Evolutionary conservation across 2,797 vertebrate genomes (phyloP).

Genomic region (Sylvilagus floridanus): DNA sequence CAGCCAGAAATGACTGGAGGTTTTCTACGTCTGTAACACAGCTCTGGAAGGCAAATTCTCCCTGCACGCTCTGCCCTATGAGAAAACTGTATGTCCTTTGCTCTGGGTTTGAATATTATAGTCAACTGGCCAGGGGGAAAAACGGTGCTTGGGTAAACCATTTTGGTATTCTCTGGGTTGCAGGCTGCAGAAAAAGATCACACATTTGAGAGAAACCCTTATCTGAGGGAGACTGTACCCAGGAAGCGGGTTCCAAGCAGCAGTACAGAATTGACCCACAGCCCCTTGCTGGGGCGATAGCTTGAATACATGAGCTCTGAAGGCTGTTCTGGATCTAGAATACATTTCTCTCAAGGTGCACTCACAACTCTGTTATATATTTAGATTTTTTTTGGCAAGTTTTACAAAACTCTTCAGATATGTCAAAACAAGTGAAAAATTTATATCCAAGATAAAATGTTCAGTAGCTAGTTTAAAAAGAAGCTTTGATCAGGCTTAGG

Average conservation of each 20-base stretch:
- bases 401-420: slow-evolving; percentile 75
- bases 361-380: slow-evolving; percentile 77
- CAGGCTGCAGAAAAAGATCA: slow-evolving; percentile 7
- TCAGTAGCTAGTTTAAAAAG: slow-evolving; percentile 74
- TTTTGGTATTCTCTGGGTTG: background rate
- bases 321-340: slow-evolving; percentile 48
- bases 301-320: background rate
- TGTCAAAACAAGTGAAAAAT: slow-evolving; percentile 79
- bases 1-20: background rate
- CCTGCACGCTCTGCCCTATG: background rate
- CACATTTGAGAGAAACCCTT: slow-evolving; percentile 18
- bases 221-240: background rate
- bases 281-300: background rate
- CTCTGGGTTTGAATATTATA: background rate
- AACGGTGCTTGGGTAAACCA: background rate
- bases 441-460: slow-evolving; percentile 77
- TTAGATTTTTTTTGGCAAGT: slow-evolving; percentile 74
- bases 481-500: slow-evolving; percentile 71
- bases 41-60: background rate
- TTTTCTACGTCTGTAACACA: background rate
- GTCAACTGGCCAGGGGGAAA: background rate
- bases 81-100: slow-evolving; percentile 41
- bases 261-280: background rate
- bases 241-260: background rate
- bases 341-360: slow-evolving; percentile 73